Evolutionary conservation across 2,888 invertebrate genomes (phyloP).

Genomic region (Chaetogeoica ovagalla): DNA sequence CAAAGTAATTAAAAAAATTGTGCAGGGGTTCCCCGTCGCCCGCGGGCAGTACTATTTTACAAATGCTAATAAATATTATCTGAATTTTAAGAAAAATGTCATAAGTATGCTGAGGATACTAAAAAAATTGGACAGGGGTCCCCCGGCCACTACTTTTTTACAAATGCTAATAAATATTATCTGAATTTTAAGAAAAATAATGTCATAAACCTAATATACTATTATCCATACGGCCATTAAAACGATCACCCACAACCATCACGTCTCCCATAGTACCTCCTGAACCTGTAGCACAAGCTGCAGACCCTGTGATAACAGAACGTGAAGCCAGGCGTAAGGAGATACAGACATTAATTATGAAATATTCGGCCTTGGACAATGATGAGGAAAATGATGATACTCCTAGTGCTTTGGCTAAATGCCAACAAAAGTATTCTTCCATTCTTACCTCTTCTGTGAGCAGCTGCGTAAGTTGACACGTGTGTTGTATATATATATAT

Average conservation of each 20-base stretch:
- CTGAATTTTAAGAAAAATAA: too few species aligned
- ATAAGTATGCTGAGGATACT: too few species aligned
- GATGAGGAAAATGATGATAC: slow-evolving; percentile 55
- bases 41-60: too few species aligned
- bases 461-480: slow-evolving; percentile 42
- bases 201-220: slow-evolving; percentile 50
- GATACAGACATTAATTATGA: slow-evolving; percentile 78
- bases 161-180: too few species aligned
- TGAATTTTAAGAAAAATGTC: too few species aligned
- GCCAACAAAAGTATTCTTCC: slow-evolving; percentile 57
- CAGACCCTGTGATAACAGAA: slow-evolving; percentile 63
- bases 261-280: slow-evolving; percentile 8
- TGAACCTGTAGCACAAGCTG: slow-evolving; percentile 6
- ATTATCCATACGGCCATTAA: slow-evolving; percentile 47
- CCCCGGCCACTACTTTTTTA: too few species aligned
- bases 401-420: slow-evolving; percentile 56
- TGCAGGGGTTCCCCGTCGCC: too few species aligned
- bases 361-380: slow-evolving; percentile 79
- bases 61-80: too few species aligned
- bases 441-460: slow-evolving; percentile 54
- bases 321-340: slow-evolving; percentile 81
- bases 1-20: too few species aligned
- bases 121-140: too few species aligned
- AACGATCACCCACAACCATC: slow-evolving; percentile 36
- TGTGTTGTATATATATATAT: slow-evolving; percentile 26